phyloP scores from a whole-genome alignment of 2,888 invertebrate genomes.

The Polydrusus cervinus region DNA sequence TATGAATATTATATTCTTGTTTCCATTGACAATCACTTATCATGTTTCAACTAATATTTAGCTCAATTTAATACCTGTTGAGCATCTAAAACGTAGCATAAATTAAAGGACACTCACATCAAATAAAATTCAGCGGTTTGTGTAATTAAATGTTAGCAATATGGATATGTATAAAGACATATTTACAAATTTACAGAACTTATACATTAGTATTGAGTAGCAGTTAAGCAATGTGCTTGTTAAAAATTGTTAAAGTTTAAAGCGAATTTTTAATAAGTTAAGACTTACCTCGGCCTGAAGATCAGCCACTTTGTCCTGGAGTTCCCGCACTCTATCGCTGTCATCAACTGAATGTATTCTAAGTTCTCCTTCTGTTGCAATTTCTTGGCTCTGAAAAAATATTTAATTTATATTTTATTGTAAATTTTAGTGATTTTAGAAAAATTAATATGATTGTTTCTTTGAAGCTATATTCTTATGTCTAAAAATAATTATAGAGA shows the following conservation, averaged over 20 bases:
- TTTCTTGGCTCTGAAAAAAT: constrained; percentile 89
- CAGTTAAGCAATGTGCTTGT: constrained; percentile 45
- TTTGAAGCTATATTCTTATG: too few relatives aligned
- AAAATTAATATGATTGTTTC: too few relatives aligned
- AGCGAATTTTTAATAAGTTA: background rate
- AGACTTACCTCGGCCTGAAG: constrained; percentile 91
- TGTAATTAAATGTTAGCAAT: constrained; percentile 26
- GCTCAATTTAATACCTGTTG: background rate
- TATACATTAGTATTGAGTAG: constrained; percentile 29
- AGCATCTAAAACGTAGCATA: constrained; percentile 27
- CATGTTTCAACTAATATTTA: background rate
- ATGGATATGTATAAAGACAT: constrained; percentile 23
- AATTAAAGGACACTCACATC: constrained; percentile 42
- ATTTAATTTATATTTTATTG: background rate
- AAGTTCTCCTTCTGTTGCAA: constrained; percentile 93
- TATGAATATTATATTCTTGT: too few relatives aligned
- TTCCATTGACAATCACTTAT: constrained; percentile 37
- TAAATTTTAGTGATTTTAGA: background rate
- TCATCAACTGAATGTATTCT: constrained; percentile 87
- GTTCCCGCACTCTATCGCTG: constrained; percentile 88
- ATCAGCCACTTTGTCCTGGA: constrained; percentile 94
- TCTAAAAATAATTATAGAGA: too few relatives aligned
- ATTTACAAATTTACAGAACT: constrained; percentile 48
- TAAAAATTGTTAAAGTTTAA: constrained; percentile 18
- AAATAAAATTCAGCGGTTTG: constrained; percentile 40